Evolutionary conservation across 2,888 invertebrate genomes (phyloP).

Genomic region (Taphrorychus bicolor): DNA sequence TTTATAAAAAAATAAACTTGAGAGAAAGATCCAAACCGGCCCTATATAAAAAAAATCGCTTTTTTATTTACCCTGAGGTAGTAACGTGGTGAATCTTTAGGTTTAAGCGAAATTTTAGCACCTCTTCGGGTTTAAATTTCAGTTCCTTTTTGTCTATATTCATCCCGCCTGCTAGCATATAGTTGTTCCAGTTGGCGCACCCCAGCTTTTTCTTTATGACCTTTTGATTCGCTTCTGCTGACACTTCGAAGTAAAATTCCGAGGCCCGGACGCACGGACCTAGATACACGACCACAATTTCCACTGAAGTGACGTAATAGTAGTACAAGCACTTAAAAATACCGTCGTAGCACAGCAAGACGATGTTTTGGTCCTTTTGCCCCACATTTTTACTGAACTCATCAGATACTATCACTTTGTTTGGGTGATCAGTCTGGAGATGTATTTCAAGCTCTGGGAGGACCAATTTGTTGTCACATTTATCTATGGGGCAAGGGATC

Average conservation of each 20-base stretch:
- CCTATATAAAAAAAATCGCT: too few relatives aligned
- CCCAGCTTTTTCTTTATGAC: constrained; percentile 32
- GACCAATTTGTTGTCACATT: constrained; percentile 42
- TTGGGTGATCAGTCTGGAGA: constrained; percentile 44
- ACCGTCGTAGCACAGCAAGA: constrained; percentile 47
- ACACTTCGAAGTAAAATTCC: constrained; percentile 47
- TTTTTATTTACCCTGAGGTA: too few relatives aligned
- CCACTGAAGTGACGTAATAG: constrained; percentile 48
- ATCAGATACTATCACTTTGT: constrained; percentile 40
- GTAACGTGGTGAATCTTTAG: constrained; percentile 16
- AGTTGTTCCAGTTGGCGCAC: constrained; percentile 46
- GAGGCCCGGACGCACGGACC: constrained; percentile 47
- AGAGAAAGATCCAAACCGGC: too few relatives aligned
- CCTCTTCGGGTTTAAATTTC: constrained; percentile 31
- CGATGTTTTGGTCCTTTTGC: constrained; percentile 46
- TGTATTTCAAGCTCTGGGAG: constrained; percentile 44
- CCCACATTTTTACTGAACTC: constrained; percentile 43
- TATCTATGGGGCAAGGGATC: constrained; percentile 46
- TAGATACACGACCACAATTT: constrained; percentile 49
- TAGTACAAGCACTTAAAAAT: constrained; percentile 51
- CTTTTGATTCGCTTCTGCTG: constrained; percentile 33
- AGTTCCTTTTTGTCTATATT: constrained; percentile 44
- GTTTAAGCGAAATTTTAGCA: constrained; percentile 37
- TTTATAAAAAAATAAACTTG: too few relatives aligned
- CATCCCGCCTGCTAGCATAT: constrained; percentile 45